Percentiles rank a stretch among this genome's conserved stretches.
These are phyloP conservation scores for Anguilla megastoma DNA, from an alignment of 2,797 vertebrate genomes.

Conservation along the genomic window DNA sequence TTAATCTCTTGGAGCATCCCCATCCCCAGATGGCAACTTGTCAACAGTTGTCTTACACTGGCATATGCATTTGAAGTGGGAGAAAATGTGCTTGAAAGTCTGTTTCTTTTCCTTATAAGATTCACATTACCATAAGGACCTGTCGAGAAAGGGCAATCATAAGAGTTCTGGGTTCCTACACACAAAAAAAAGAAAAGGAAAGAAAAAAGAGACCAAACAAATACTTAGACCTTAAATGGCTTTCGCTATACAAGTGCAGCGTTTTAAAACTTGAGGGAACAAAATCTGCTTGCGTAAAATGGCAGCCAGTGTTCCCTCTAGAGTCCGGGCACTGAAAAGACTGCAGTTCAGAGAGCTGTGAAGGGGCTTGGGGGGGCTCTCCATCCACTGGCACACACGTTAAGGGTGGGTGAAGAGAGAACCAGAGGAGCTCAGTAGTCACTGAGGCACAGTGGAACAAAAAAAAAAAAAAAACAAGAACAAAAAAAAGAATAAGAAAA, in stretches of 20 bases:
- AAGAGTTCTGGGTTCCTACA: not conserved
- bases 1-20: not conserved
- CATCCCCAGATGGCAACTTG: not conserved
- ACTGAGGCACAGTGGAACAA: conserved; percentile 53
- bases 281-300: not conserved
- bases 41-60: not conserved
- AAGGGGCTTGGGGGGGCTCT: not conserved
- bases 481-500: conserved; percentile 5
- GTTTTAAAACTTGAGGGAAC: not conserved
- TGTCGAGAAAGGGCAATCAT: not conserved
- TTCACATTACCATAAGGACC: not conserved
- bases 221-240: not conserved
- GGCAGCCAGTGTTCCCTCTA: not conserved
- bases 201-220: not conserved
- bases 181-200: conserved; percentile 33
- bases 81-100: conserved; percentile 12
- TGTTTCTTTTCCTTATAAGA: not conserved
- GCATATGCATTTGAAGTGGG: conserved; percentile 12
- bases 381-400: not conserved
- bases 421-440: conserved; percentile 39
- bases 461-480: conserved; percentile 34
- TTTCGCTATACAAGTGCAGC: not conserved
- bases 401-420: conserved; percentile 7
- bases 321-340: not conserved
- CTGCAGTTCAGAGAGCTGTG: not conserved